Conservation (phyloP, 1,140 invertebrate genomes). For the Gerris buenoi region DNA sequence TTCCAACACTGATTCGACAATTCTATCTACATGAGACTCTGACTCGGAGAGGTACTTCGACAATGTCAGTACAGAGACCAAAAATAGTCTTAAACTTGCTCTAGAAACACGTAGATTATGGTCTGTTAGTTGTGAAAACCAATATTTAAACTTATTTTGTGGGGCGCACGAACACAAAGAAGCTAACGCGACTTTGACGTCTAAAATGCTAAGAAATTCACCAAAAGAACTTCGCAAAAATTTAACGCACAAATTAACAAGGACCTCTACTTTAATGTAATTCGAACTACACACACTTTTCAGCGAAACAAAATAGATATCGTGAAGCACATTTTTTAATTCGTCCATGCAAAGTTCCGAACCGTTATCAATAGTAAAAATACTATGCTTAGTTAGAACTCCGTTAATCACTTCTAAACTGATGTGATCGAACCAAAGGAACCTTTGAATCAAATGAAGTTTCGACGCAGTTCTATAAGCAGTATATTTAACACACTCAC, state of each 20-base stretch:
- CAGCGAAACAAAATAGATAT: background rate
- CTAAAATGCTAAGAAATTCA: background rate
- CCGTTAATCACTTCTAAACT: background rate
- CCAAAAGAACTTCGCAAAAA: background rate
- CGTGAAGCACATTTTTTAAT: background rate
- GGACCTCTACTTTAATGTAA: background rate
- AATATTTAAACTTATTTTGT: background rate
- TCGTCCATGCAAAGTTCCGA: background rate
- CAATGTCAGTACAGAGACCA: background rate
- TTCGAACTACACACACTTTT: background rate
- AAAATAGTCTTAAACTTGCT: background rate
- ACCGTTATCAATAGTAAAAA: background rate
- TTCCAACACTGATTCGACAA: background rate
- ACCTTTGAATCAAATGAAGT: background rate
- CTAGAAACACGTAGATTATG: background rate
- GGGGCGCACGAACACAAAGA: background rate
- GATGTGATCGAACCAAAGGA: conserved; percentile 1
- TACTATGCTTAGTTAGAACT: background rate
- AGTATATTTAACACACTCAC: background rate
- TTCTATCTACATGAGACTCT: background rate
- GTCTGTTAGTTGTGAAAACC: background rate
- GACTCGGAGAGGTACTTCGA: background rate
- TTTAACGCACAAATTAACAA: background rate
- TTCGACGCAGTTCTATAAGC: conserved; percentile 3
- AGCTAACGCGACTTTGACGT: background rate